Conservation (phyloP, 2,797 vertebrate species). For the Nyctibius grandis region DNA sequence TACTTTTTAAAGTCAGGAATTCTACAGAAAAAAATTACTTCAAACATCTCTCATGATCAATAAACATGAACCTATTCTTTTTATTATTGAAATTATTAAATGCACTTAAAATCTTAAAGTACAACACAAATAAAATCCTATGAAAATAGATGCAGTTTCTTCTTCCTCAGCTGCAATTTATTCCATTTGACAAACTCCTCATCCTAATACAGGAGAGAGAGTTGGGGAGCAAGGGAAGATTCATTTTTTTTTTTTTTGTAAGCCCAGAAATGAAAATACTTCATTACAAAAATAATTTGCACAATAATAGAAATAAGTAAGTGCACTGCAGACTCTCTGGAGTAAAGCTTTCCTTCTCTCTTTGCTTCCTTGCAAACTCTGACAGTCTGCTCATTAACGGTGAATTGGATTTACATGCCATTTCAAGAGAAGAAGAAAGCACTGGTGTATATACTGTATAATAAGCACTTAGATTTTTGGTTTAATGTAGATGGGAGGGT, state of each 20-base stretch:
- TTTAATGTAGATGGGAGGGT: not conserved
- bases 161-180: not conserved
- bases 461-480: slow-evolving; percentile 41
- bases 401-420: slow-evolving; percentile 88
- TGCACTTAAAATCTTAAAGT: not conserved
- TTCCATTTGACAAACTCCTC: not conserved
- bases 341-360: slow-evolving; percentile 84
- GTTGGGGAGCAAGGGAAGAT: not conserved
- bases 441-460: slow-evolving; percentile 38
- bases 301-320: slow-evolving; percentile 89
- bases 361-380: slow-evolving; percentile 79
- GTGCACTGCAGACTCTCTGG: slow-evolving; percentile 83
- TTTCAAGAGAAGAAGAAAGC: slow-evolving; percentile 71
- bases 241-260: not conserved
- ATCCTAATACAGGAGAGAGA: not conserved
- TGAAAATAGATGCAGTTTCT: not conserved
- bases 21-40: not conserved
- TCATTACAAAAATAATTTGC: slow-evolving; percentile 82
- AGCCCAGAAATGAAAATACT: slow-evolving; percentile 58
- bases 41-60: not conserved
- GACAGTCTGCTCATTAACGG: slow-evolving; percentile 88
- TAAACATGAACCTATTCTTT: slow-evolving; percentile 39
- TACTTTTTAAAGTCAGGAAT: not conserved
- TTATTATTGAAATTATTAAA: slow-evolving; percentile 40
- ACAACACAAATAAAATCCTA: not conserved